These are phyloP conservation scores for Zeugodacus cucurbitae DNA, from an alignment of 1,140 invertebrate genomes.

Conservation along the genomic window DNA sequence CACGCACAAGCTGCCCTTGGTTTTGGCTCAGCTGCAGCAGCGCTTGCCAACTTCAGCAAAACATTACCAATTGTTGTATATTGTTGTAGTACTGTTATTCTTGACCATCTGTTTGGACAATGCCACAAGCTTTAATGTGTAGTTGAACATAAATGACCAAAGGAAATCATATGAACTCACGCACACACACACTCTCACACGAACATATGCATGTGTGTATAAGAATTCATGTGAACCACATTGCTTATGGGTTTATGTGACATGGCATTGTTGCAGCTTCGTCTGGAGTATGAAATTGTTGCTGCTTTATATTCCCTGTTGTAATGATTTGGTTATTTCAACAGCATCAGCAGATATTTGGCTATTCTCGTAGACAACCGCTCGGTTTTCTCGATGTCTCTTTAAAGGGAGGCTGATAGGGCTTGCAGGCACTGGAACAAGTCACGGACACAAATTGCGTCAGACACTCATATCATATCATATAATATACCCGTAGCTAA, in stretches of 20 bases:
- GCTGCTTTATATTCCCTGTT: background rate
- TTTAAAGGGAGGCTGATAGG: background rate
- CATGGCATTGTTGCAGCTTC: background rate
- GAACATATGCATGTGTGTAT: background rate
- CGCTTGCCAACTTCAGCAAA: background rate
- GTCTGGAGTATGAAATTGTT: background rate
- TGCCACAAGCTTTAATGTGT: constrained; percentile 22
- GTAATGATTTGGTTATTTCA: constrained; percentile 18
- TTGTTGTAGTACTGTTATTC: constrained; percentile 12
- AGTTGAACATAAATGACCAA: background rate
- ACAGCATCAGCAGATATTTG: background rate
- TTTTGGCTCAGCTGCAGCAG: background rate
- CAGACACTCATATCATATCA: background rate
- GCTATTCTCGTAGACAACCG: background rate
- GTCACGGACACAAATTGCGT: background rate
- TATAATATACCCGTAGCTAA: background rate
- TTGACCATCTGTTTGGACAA: constrained; percentile 25
- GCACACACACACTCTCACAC: background rate
- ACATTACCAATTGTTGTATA: constrained; percentile 3
- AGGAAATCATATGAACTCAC: background rate
- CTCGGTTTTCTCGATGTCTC: background rate
- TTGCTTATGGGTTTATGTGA: background rate
- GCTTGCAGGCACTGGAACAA: background rate
- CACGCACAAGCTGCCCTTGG: background rate
- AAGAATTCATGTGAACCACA: background rate